Conservation (phyloP, 2,797 vertebrate species). For the Microcaecilia unicolor region DNA sequence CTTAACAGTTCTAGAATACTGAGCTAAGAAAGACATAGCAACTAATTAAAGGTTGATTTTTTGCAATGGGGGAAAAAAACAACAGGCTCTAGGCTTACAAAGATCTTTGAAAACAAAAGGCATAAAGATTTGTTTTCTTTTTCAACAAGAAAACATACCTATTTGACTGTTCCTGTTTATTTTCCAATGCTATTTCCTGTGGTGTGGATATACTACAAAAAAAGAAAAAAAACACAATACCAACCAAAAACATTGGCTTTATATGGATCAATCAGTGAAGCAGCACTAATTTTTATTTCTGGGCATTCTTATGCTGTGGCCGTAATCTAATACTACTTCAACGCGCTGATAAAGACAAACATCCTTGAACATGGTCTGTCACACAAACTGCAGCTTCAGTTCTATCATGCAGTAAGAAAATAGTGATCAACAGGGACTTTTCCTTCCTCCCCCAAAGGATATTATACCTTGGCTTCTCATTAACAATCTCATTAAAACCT, state of each 20-base stretch:
- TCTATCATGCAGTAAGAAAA: slow-evolving; percentile 32
- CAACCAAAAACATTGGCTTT: slow-evolving; percentile 23
- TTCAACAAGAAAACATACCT: background rate
- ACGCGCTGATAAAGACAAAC: slow-evolving; percentile 10
- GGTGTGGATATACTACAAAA: background rate
- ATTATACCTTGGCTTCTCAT: slow-evolving; percentile 57
- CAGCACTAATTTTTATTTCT: slow-evolving; percentile 15
- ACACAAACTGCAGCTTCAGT: slow-evolving; percentile 35
- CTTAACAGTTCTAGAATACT: slow-evolving; percentile 12
- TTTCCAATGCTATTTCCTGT: too few species aligned
- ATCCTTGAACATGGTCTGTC: slow-evolving; percentile 18
- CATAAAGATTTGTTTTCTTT: background rate
- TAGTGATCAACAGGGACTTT: slow-evolving; percentile 51
- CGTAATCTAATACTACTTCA: slow-evolving; percentile 23
- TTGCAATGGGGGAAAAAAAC: slow-evolving; percentile 1
- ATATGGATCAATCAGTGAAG: slow-evolving; percentile 35
- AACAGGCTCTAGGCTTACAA: slow-evolving; percentile 4
- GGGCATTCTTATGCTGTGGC: slow-evolving; percentile 16
- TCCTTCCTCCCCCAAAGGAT: slow-evolving; percentile 48
- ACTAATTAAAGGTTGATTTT: slow-evolving; percentile 18
- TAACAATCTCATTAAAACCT: slow-evolving; percentile 59
- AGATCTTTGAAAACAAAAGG: too few species aligned
- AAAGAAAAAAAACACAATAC: slow-evolving; percentile 16
- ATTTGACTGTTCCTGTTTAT: slow-evolving; percentile 5
- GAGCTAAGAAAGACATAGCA: slow-evolving; percentile 8